These are phyloP conservation scores for Anas platyrhynchos DNA, from an alignment of 2,113 vertebrate species.

Conservation along the genomic window DNA sequence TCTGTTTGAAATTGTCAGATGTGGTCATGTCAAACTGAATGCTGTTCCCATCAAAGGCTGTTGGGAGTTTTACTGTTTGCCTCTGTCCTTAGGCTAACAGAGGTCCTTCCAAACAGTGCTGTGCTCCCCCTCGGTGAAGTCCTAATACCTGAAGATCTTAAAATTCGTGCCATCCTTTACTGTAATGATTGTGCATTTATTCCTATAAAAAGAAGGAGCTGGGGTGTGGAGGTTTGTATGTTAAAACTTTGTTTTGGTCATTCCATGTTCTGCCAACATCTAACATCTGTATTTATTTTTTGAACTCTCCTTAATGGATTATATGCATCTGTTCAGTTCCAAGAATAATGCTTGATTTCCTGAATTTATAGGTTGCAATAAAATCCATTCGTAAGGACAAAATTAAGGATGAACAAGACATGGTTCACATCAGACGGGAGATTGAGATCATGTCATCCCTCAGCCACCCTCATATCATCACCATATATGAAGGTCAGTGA, in stretches of 20 bases:
- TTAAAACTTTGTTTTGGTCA: constrained; percentile 68
- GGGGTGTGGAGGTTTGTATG: constrained; percentile 43
- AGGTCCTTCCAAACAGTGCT: background rate
- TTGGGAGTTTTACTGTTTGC: background rate
- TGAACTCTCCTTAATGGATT: constrained; percentile 69
- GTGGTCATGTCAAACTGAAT: background rate
- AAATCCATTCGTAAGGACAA: constrained; percentile 99
- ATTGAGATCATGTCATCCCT: constrained; percentile 99
- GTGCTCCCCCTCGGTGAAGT: background rate
- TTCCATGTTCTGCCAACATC: constrained; percentile 70
- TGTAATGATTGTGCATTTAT: constrained; percentile 28
- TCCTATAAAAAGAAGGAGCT: constrained; percentile 36
- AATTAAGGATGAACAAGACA: constrained; percentile 99
- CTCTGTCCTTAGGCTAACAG: background rate
- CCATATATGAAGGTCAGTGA: constrained; percentile 96
- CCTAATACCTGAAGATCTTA: background rate
- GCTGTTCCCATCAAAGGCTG: background rate
- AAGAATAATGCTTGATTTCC: constrained; percentile 81
- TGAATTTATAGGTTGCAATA: constrained; percentile 94
- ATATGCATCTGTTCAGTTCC: constrained; percentile 77
- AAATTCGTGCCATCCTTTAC: constrained; percentile 29
- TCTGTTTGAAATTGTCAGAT: background rate
- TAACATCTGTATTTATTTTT: constrained; percentile 83
- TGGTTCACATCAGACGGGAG: constrained; percentile 98
- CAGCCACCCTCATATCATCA: constrained; percentile 98